phyloP scores from a whole-genome alignment of 2,113 vertebrate genomes.

The Apeltes quadracus region DNA sequence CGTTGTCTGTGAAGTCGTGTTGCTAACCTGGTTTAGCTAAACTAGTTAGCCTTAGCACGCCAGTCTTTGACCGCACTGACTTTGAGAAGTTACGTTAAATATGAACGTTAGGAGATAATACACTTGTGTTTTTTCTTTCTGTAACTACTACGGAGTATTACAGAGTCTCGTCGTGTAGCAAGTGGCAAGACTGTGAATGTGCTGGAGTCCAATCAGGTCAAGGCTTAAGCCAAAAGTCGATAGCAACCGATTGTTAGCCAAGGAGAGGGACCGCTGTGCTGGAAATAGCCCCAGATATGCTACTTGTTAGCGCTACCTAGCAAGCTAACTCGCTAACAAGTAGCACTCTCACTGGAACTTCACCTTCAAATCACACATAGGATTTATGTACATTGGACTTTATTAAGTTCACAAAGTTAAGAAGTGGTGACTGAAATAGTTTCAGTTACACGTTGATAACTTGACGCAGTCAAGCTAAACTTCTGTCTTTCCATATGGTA shows the following conservation, averaged over 20 bases:
- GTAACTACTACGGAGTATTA: rapidly evolving
- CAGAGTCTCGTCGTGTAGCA: rapidly evolving
- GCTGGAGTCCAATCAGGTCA: conserved; percentile 40
- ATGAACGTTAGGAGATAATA: rapidly evolving
- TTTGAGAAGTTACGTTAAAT: conserved; percentile 4
- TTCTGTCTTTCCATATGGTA: neutral
- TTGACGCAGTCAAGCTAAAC: neutral
- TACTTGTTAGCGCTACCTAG: neutral
- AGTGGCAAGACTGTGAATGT: neutral
- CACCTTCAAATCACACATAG: neutral
- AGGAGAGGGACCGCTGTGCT: neutral
- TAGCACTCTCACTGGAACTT: too few relatives aligned
- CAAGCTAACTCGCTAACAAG: conserved; percentile 25
- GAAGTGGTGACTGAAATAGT: too few relatives aligned
- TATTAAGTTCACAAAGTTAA: neutral
- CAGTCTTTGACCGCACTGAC: conserved; percentile 45
- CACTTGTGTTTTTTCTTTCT: neutral
- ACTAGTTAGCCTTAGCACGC: conserved; percentile 29
- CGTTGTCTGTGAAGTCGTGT: neutral
- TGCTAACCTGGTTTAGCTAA: conserved; percentile 35
- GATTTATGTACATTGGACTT: neutral
- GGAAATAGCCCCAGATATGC: conserved; percentile 8
- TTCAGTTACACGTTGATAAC: neutral
- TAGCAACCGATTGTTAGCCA: neutral
- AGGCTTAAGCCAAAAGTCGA: neutral